These are phyloP conservation scores for Spinus pinus DNA, from an alignment of 2,797 vertebrate species.

Conservation along the genomic window DNA sequence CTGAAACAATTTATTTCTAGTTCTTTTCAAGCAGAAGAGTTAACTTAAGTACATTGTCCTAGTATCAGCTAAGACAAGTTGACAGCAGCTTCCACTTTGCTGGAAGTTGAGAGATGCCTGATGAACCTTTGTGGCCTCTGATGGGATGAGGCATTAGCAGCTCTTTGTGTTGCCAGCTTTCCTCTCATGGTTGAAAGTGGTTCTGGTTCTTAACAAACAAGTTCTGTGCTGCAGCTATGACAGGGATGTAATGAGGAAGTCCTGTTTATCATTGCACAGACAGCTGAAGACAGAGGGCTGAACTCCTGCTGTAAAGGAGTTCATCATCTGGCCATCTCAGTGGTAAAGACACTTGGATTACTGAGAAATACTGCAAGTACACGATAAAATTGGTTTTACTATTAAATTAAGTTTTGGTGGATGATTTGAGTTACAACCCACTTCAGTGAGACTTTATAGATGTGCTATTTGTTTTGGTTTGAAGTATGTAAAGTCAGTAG, in stretches of 20 bases:
- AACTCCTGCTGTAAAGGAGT: not conserved
- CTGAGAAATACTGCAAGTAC: not conserved
- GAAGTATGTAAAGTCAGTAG: not conserved
- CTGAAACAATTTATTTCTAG: not conserved
- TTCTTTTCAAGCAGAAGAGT: not conserved
- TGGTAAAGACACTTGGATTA: not conserved
- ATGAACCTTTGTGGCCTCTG: not conserved
- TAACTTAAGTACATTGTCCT: not conserved
- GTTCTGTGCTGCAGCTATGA: not conserved
- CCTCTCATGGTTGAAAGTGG: not conserved
- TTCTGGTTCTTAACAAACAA: not conserved
- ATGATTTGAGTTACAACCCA: not conserved
- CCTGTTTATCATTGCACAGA: not conserved
- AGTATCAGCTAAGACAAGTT: not conserved
- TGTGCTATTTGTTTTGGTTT: not conserved
- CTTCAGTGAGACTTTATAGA: not conserved
- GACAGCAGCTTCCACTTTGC: not conserved
- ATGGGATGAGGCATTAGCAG: rapidly evolving
- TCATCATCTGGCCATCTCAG: not conserved
- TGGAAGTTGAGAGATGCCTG: not conserved
- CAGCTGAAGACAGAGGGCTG: not conserved
- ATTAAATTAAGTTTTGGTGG: not conserved
- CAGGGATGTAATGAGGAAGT: not conserved
- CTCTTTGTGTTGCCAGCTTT: not conserved
- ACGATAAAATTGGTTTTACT: not conserved